These are phyloP conservation scores for Pelusios castaneus DNA, from an alignment of 2,113 vertebrate species.

Conservation along the genomic window DNA sequence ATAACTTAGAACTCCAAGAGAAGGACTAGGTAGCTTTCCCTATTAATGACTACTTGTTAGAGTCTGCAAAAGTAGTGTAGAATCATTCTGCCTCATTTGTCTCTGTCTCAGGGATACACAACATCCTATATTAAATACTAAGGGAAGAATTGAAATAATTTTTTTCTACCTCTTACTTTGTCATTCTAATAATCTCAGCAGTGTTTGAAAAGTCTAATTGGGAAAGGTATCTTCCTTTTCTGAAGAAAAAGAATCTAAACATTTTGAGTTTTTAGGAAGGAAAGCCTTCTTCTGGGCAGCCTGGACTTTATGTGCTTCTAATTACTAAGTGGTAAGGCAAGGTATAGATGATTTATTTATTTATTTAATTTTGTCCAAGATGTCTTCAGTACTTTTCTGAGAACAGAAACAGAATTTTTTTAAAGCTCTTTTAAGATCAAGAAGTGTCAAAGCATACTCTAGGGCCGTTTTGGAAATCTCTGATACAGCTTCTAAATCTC, in stretches of 20 bases:
- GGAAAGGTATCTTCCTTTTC: background rate
- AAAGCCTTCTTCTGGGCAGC: background rate
- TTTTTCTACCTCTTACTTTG: background rate
- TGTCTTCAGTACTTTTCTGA: background rate
- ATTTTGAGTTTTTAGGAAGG: background rate
- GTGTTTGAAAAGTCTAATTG: background rate
- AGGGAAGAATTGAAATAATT: background rate
- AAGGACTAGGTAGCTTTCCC: background rate
- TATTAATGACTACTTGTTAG: background rate
- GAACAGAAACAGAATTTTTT: background rate
- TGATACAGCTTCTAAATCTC: background rate
- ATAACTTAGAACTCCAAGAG: background rate
- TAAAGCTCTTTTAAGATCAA: background rate
- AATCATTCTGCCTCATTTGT: background rate
- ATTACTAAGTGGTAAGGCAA: background rate
- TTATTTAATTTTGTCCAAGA: background rate
- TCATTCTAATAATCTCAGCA: background rate
- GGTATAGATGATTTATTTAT: no score
- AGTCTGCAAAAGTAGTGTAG: background rate
- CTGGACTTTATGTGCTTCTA: background rate
- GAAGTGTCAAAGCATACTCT: background rate
- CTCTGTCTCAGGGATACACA: background rate
- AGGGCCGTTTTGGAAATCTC: background rate
- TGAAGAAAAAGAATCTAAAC: background rate
- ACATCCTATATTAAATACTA: background rate